These are phyloP conservation scores for Scyliorhinus canicula DNA, from an alignment of 2,797 vertebrate genomes.

Conservation along the genomic window DNA sequence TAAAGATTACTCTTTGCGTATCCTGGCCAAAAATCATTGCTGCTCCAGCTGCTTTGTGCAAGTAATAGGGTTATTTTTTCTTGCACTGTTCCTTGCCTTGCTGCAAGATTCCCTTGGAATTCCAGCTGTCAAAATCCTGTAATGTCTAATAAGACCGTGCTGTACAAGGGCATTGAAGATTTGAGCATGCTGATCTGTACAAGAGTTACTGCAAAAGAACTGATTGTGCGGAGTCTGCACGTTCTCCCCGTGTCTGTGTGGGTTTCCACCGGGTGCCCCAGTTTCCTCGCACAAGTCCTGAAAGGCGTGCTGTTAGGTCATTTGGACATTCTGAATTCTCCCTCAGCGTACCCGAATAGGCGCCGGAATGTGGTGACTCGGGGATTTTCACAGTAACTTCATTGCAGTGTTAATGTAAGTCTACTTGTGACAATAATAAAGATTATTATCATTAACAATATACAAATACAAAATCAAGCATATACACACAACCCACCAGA, in stretches of 20 bases:
- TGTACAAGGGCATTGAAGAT: constrained; percentile 22
- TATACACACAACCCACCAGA: not conserved
- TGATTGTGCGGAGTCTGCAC: no score
- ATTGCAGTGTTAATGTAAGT: no score
- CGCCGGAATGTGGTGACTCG: no score
- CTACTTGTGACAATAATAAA: no score
- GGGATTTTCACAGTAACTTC: no score
- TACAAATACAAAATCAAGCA: constrained; percentile 4
- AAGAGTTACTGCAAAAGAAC: constrained; percentile 6
- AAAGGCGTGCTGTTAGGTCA: no score
- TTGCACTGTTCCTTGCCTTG: not conserved
- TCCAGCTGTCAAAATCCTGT: constrained; percentile 22
- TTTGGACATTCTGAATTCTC: no score
- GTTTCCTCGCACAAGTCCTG: no score
- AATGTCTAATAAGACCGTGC: constrained; percentile 14
- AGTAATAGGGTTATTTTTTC: not conserved
- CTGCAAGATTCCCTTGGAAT: not conserved
- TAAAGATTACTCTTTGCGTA: constrained; percentile 18
- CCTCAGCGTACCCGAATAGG: no score
- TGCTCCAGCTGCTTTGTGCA: constrained; percentile 24
- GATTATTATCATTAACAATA: not conserved
- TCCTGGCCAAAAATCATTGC: not conserved
- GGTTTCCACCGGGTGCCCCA: no score
- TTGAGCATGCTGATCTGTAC: constrained; percentile 12
- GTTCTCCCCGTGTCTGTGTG: no score